These are phyloP conservation scores for Leptatherina wallacei DNA, from an alignment of 2,797 vertebrate species.

Conservation along the genomic window DNA sequence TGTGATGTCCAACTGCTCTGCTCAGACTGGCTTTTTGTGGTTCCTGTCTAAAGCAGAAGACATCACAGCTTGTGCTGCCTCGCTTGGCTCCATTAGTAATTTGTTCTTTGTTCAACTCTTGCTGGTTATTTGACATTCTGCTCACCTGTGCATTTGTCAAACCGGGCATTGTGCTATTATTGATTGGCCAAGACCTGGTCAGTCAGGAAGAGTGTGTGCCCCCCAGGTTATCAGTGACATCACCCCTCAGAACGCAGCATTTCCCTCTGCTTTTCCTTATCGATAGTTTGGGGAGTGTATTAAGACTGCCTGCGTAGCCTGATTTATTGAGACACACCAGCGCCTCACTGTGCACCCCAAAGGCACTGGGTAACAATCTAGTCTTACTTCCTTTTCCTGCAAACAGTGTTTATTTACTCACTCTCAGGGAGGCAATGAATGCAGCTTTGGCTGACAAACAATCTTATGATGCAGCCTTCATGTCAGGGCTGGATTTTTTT, in stretches of 20 bases:
- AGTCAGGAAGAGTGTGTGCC: slow-evolving; percentile 59
- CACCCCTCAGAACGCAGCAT: slow-evolving; percentile 60
- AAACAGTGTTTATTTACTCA: slow-evolving; percentile 79
- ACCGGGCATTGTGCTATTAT: slow-evolving; percentile 66
- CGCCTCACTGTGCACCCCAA: slow-evolving; percentile 58
- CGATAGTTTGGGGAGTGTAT: slow-evolving; percentile 75
- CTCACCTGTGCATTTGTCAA: slow-evolving; percentile 70
- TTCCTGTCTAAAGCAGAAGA: slow-evolving; percentile 41
- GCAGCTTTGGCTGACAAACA: slow-evolving; percentile 75
- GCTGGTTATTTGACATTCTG: slow-evolving; percentile 69
- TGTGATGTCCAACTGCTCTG: slow-evolving; percentile 48
- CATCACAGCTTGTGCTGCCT: slow-evolving; percentile 50
- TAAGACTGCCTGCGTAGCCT: slow-evolving; percentile 68
- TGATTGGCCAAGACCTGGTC: slow-evolving; percentile 67
- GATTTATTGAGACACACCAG: slow-evolving; percentile 74
- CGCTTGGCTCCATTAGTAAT: slow-evolving; percentile 55
- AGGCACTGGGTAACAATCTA: slow-evolving; percentile 74
- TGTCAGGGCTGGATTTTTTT: slow-evolving; percentile 64
- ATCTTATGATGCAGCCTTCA: slow-evolving; percentile 77
- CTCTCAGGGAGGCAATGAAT: slow-evolving; percentile 72
- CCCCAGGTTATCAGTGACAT: slow-evolving; percentile 77
- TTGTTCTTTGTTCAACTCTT: slow-evolving; percentile 41
- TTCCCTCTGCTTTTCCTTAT: slow-evolving; percentile 61
- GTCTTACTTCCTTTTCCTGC: slow-evolving; percentile 65
- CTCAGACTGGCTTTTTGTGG: slow-evolving; percentile 57